These are phyloP conservation scores for Clavelina lepadiformis DNA, from an alignment of 23 tunicate species.

Conservation along the genomic window DNA sequence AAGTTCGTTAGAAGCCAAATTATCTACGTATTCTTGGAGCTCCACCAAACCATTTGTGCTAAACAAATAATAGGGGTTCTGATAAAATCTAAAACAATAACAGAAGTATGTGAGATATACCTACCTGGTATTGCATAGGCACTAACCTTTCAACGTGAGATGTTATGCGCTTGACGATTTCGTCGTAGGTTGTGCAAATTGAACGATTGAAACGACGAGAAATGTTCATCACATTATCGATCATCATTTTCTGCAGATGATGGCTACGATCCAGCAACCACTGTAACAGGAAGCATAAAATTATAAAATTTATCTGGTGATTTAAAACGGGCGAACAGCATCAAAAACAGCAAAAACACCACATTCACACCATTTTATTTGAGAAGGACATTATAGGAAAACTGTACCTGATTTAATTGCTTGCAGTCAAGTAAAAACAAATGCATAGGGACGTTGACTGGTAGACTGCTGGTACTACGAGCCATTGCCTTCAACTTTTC, in stretches of 20 bases:
- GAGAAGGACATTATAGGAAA: too few relatives aligned
- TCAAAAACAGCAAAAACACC: neutral
- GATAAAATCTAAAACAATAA: neutral
- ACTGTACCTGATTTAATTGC: conserved; percentile 69
- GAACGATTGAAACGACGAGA: conserved; percentile 81
- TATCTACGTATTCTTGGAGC: conserved; percentile 82
- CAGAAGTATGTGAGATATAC: neutral
- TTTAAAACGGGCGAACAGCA: too few relatives aligned
- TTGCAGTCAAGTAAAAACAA: conserved; percentile 74
- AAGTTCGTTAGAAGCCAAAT: conserved; percentile 53
- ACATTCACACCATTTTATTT: too few relatives aligned
- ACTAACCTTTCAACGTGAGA: conserved; percentile 66
- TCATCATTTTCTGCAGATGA: conserved; percentile 68
- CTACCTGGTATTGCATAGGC: neutral
- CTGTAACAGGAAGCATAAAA: conserved; percentile 16
- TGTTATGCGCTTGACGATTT: conserved; percentile 73
- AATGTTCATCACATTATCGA: conserved; percentile 63
- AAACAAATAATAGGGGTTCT: neutral
- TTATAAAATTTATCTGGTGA: too few relatives aligned
- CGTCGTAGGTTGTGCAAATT: conserved; percentile 78
- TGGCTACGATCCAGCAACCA: conserved; percentile 72
- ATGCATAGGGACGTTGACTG: conserved; percentile 79
- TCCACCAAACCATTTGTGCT: conserved; percentile 82
- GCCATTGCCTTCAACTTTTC: conserved; percentile 72
- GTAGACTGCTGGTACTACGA: conserved; percentile 52